Evolutionary conservation across 2,113 vertebrate genomes (phyloP).

Genomic region (Leptocoma aspasia): DNA sequence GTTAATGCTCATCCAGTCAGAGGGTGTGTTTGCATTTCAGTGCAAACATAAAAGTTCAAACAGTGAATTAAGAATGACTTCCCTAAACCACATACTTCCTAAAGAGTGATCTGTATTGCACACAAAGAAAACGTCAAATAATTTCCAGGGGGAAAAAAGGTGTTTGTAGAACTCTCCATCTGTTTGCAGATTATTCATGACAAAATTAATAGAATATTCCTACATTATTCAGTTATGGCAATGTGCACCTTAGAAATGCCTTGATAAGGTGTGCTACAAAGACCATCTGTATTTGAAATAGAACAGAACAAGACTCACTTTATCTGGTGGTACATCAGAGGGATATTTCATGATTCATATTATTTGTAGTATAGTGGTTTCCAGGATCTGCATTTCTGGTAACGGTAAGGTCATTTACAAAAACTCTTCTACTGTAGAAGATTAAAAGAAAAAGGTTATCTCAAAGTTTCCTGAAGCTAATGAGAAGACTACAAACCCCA

Average conservation of each 20-base stretch:
- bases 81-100: not conserved
- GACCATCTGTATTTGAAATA: not conserved
- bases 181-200: conserved; percentile 2
- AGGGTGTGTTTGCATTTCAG: not conserved
- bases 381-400: not conserved
- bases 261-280: not conserved
- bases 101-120: not conserved
- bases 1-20: not conserved
- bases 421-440: not conserved
- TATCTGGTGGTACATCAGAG: not conserved
- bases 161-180: not conserved
- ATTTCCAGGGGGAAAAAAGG: not conserved
- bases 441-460: not conserved
- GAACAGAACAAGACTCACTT: not conserved
- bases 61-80: conserved; percentile 11
- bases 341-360: not conserved
- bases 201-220: not conserved
- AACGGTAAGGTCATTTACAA: not conserved
- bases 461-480: not conserved
- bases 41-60: conserved; percentile 11
- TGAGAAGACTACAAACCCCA: not conserved
- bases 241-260: not conserved
- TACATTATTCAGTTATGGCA: not conserved
- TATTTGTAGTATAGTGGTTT: not conserved
- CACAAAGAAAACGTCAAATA: not conserved